Base-by-base conservation (phyloP, 1,140 invertebrate genomes). In the Trichonephila inaurata region DNA sequence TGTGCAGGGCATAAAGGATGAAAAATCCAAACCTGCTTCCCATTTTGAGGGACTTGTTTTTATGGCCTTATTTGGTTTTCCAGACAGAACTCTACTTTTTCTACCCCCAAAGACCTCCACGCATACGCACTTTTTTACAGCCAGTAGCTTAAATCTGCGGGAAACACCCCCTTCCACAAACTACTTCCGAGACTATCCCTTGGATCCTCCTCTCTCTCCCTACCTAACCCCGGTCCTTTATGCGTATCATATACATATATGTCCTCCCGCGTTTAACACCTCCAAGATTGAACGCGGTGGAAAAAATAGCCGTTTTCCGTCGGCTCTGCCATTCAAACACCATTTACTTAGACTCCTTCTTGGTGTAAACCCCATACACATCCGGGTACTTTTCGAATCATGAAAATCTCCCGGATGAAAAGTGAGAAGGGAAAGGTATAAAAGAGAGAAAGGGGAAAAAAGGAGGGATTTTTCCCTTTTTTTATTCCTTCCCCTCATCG, bases 221-320 rank as follows among this genome's bases (percentile, higher is more conserved):
- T 33, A 28, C 69, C 28, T 33, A 33, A 77, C 69, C 10, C 28
- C 28, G 28, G 28, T 77, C 69, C 69, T 33, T 77, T 77, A 77
- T 77, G 69, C 69, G 69, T 33, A 77, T 77, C 28, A 77, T 77
- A 77, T 77, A 77, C 69, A 77, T 77, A 33, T 77, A 77, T 77
- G 69, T 33, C 28, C 69, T 33, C 69, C 18, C 14, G 14, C 69
- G 28, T 33, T 77, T 77, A 77, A 77, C 69, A 77, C 28, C 28
- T 6, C 69, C 28, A 33, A 77, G 33, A 77, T 77, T 40, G 69
- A 77, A 77, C 69, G 69, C n/a, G 16, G 28, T 28, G 69, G 69
- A 77, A 77, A 77, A 77, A 77, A 77, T 77, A 77, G 69, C 28
- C 69, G 69, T 77, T 77, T 77, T 40, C 28, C 69, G 28, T 77